phyloP scores from a whole-genome alignment of 2,888 invertebrate species.

The Seira ritae region DNA sequence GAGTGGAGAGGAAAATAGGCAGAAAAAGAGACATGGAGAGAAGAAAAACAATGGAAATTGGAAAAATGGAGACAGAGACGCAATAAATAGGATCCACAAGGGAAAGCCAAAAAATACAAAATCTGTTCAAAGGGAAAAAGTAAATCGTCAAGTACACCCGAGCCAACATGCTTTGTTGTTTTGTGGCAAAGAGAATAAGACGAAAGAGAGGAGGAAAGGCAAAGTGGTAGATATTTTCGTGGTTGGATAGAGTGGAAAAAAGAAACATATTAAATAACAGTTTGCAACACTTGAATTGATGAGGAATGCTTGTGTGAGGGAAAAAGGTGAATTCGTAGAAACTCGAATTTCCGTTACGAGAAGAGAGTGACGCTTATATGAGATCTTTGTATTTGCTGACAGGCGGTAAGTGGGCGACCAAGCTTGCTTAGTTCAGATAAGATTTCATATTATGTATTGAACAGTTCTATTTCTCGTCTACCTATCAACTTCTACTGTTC shows the following conservation, averaged over 20 bases:
- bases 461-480: background rate
- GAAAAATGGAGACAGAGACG: constrained; percentile 43
- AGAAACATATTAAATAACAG: constrained; percentile 47
- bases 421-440: background rate
- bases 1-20: constrained; percentile 6
- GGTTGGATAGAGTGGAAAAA: constrained; percentile 8
- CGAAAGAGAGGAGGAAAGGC: background rate
- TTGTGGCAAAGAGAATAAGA: background rate
- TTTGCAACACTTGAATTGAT: constrained; percentile 55
- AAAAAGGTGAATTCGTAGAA: constrained; percentile 48
- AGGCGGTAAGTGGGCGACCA: background rate
- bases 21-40: constrained; percentile 32
- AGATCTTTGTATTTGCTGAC: constrained; percentile 19
- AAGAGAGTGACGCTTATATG: background rate
- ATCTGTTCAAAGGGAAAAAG: constrained; percentile 34
- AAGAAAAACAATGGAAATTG: constrained; percentile 41
- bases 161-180: background rate
- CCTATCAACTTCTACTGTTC: background rate
- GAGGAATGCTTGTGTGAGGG: constrained; percentile 26
- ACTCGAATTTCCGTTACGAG: constrained; percentile 41
- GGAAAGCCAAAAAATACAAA: constrained; percentile 29
- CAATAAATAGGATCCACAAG: constrained; percentile 48
- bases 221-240: background rate
- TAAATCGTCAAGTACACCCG: constrained; percentile 35
- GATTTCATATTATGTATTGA: background rate